Conservation (phyloP, 2,888 invertebrate genomes). For the Harpagoxenus sublaevis region DNA sequence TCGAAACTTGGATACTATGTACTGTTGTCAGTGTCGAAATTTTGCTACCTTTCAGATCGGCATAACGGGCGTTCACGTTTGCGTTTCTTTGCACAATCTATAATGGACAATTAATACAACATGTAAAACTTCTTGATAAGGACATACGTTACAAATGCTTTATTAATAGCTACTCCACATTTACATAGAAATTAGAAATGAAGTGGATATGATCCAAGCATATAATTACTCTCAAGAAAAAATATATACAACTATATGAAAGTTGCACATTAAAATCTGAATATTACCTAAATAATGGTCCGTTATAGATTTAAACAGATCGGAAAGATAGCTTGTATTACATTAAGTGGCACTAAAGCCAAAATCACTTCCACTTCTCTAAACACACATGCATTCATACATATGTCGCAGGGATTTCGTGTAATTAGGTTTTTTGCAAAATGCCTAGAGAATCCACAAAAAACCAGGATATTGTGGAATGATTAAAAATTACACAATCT, state of each 20-base stretch:
- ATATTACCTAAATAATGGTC: slow-evolving; percentile 75
- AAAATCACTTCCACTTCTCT: slow-evolving; percentile 85
- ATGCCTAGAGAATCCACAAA: too few species aligned
- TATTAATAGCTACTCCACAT: slow-evolving; percentile 50
- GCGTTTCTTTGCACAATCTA: slow-evolving; percentile 88
- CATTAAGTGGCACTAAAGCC: slow-evolving; percentile 59
- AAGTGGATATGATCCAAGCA: slow-evolving; percentile 85
- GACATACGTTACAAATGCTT: slow-evolving; percentile 60
- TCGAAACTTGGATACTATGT: slow-evolving; percentile 96
- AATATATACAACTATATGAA: slow-evolving; percentile 17
- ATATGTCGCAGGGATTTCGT: background rate
- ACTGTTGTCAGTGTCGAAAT: slow-evolving; percentile 94
- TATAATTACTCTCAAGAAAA: slow-evolving; percentile 56
- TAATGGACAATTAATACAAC: slow-evolving; percentile 84
- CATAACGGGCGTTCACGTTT: slow-evolving; percentile 92
- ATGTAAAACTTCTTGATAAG: slow-evolving; percentile 66
- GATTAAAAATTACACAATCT: too few species aligned
- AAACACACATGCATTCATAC: slow-evolving; percentile 63
- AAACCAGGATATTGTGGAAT: too few species aligned
- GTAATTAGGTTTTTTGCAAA: too few species aligned
- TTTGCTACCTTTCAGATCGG: slow-evolving; percentile 96
- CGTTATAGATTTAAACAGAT: slow-evolving; percentile 84
- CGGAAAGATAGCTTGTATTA: slow-evolving; percentile 76
- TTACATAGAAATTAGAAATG: slow-evolving; percentile 73
- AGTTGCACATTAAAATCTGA: slow-evolving; percentile 3